These are phyloP conservation scores for Eutolmus rufibarbis DNA, from an alignment of 2,888 invertebrate species.

Conservation along the genomic window DNA sequence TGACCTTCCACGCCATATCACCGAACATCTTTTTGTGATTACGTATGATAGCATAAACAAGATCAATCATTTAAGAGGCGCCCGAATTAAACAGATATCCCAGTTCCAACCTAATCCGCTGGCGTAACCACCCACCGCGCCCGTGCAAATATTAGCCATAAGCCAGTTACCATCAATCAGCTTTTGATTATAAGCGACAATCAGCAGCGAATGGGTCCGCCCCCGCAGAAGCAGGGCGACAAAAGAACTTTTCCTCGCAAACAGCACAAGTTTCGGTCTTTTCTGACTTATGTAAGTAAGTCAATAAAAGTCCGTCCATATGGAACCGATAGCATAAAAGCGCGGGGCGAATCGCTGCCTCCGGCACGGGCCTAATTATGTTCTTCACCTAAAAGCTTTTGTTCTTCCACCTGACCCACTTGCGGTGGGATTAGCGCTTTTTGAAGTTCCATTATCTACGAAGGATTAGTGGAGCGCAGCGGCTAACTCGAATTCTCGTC, in stretches of 20 bases:
- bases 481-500: too few species aligned
- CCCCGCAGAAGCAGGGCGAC: not conserved
- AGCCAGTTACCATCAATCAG: not conserved
- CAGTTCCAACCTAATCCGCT: not conserved
- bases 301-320: not conserved
- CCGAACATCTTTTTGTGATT: not conserved
- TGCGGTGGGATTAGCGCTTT: not conserved
- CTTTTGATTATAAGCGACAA: not conserved
- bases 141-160: not conserved
- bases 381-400: not conserved
- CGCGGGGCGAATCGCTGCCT: not conserved
- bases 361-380: not conserved
- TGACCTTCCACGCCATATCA: not conserved
- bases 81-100: not conserved
- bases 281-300: not conserved
- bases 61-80: not conserved
- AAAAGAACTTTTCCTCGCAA: not conserved
- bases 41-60: not conserved
- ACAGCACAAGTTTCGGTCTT: not conserved
- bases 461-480: not conserved
- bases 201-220: not conserved
- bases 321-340: not conserved
- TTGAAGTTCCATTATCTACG: not conserved
- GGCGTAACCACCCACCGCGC: not conserved
- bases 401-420: not conserved